Base-by-base conservation (phyloP, 2,888 invertebrate genomes). In the Diogma glabrata region DNA sequence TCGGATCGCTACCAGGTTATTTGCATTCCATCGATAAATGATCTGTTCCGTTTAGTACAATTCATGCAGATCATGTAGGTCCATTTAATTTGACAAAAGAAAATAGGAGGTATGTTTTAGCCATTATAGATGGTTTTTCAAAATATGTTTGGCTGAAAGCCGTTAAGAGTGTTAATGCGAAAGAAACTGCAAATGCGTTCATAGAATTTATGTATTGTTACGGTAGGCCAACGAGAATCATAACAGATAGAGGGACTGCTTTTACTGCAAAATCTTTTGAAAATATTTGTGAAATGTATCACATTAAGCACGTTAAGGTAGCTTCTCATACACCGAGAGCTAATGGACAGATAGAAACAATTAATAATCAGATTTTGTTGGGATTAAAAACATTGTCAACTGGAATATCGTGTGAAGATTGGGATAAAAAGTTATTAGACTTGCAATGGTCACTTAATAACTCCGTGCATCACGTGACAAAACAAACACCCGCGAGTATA, bases 201-300 rank as follows among this genome's bases (percentile, higher is more conserved):
- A 36, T 14, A 14, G 3, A 36, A 36, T 14, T 36, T 36, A 36
- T 36, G 36, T 36, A 17, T 36, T 36, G 36, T 17, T 36, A 36
- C 36, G 36, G 36, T 2, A 36, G 17, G 17, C 9, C 16, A 17
- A 14, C 16, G 10, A 14, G 36, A 17, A 17, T 14, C 7, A 36
- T 36, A 36, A 36, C 36, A 17, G 36, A 36, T 36, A 14, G 36
- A 36, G 36, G 16, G 26, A n/a, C n/a, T n/a, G n/a, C 55, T 2
- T 63, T 57, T 48, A 60, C 58, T 1, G 58, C 60, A 0, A 56
- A 57, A 7, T 16, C 19, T 10, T 61, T 63, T 33, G 56, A 56
- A 51, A 17, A 49, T 3, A 60, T 58, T 50, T 59, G 57, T 49
- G 47, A 54, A 4, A 23, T 53, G 5, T 50, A 57, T 36, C 49